Evolutionary conservation across 2,113 vertebrate species (phyloP), one percentile per base, ranked within the genome.

Genomic region (Collichthys lucidus): DNA sequence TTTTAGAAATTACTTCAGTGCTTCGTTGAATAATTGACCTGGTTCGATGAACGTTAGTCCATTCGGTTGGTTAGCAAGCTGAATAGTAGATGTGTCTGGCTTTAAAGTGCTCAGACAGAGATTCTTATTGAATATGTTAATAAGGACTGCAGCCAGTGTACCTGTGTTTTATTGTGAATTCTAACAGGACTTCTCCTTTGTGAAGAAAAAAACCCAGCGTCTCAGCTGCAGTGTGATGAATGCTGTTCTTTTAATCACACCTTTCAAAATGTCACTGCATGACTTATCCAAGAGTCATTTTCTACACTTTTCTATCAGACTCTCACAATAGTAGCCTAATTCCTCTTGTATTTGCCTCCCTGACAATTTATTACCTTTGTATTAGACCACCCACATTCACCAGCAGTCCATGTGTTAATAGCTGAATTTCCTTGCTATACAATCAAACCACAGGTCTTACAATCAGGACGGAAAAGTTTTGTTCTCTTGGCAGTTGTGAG

Each of bases 181-280:
- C 61, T 44, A 24, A 14, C 10, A 7, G 49, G 35, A 46, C 44
- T 20, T 52, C 35, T n/a, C 65, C 19, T 68, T 52, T 52, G 26
- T 68, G 17, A 50, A 35, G n/a, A 49, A 16, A 10, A 47, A 35
- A 7, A 11, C 3, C 44, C 22, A 6, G 14, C 3, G 20, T 56
- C 52, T 19, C 50, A 12, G 63, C 50, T 70, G 42, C 46, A 14
- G 47, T 50, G 17, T 4, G 26, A 52, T 17, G 67, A 69, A 49
- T 53, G 17, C 42, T 73, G 56, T 31, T n/a, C n/a, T 73, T 59
- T 31, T 47, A 60, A 74, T 74, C 44, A 35, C 17, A 50, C 56
- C 70, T 73, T 61, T 49, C 24, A 73, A 50, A 59, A 35, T 61
- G 57, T 50, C 20, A 35, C 24, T 15, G 70, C 56, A n/a, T 10